Evolutionary conservation across 2,113 vertebrate species (phyloP).

Genomic region (Mohoua ochrocephala): DNA sequence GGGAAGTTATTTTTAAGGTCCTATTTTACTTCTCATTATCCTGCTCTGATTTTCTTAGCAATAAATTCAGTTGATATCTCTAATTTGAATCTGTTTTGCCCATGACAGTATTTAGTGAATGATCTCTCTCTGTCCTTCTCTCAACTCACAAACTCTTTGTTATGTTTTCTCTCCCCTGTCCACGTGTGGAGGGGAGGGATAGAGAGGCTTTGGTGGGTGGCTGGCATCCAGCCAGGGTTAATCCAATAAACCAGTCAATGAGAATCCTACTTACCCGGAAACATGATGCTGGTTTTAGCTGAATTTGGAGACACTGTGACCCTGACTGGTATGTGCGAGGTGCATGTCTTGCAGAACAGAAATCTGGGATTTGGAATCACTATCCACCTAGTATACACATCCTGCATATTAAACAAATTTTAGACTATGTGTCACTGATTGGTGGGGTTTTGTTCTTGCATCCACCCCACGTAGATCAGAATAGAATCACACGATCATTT

Average conservation of each 20-base stretch:
- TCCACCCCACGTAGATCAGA: background rate
- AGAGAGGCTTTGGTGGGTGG: background rate
- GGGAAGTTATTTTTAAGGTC: background rate
- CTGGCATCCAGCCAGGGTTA: background rate
- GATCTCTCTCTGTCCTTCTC: background rate
- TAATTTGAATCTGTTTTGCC: background rate
- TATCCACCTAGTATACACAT: background rate
- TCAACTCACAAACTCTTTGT: background rate
- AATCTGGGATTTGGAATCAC: background rate
- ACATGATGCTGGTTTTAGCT: background rate
- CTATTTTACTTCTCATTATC: background rate
- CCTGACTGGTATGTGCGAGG: background rate
- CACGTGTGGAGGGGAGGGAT: rapidly evolving
- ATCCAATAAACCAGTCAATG: background rate
- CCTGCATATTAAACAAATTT: background rate
- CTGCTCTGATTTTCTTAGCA: background rate
- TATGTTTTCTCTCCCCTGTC: background rate
- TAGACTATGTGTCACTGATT: too few species aligned
- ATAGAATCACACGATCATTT: background rate
- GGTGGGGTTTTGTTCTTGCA: background rate
- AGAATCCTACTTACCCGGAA: background rate
- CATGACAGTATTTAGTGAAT: background rate
- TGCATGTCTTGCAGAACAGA: background rate
- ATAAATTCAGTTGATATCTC: background rate
- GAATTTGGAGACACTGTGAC: background rate